phyloP scores from a whole-genome alignment of 2,888 invertebrate species.

The Willowsia nigromaculata region DNA sequence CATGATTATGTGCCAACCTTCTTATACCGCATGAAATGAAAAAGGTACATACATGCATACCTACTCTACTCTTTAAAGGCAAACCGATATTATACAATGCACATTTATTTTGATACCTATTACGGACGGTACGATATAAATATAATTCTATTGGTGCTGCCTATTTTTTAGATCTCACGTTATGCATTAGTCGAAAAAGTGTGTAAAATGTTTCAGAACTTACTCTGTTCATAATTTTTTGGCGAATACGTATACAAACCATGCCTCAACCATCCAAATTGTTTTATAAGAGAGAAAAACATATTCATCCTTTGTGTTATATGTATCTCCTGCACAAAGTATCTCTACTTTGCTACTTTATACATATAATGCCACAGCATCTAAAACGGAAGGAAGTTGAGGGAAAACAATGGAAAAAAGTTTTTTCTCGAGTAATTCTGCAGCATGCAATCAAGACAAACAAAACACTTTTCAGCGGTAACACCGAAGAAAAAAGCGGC shows the following conservation, averaged over 20 bases:
- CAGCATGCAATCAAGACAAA: conserved; percentile 46
- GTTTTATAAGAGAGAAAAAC: background rate
- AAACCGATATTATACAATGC: background rate
- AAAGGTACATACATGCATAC: background rate
- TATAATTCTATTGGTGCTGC: no score
- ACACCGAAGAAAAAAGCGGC: background rate
- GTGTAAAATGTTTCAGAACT: no score
- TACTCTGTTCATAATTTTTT: no score
- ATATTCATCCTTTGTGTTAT: background rate
- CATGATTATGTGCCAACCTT: conserved; percentile 53
- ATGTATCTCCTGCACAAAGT: background rate
- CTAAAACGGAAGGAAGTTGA: conserved; percentile 51
- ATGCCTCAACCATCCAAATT: background rate
- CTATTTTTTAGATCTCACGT: no score
- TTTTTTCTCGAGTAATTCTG: conserved; percentile 19
- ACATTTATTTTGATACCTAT: no score
- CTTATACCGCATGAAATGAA: background rate
- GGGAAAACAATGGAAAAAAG: conserved; percentile 3
- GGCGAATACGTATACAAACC: no score
- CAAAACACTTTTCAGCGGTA: conserved; percentile 23
- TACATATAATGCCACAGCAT: background rate
- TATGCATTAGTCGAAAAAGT: no score
- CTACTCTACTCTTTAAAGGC: no score
- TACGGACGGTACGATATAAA: no score
- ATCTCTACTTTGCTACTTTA: no score